Conservation (phyloP, 2,113 vertebrate genomes). For the Apaloderma vittatum region DNA sequence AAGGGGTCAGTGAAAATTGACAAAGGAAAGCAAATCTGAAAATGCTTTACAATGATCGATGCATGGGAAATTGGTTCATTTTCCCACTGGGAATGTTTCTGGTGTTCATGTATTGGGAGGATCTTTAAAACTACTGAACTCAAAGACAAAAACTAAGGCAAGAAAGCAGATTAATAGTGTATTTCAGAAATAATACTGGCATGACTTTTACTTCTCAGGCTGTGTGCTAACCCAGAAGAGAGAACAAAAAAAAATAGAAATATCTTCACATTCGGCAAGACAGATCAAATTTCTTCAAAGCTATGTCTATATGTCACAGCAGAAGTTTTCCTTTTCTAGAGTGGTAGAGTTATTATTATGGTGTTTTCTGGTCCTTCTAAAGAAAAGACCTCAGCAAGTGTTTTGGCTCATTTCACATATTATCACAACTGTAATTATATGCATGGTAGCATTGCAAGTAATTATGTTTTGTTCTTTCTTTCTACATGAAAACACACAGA, state of each 20-base stretch:
- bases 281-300: neutral
- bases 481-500: conserved; percentile 34
- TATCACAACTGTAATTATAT: conserved; percentile 64
- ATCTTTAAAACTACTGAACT: neutral
- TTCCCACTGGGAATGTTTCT: neutral
- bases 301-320: neutral
- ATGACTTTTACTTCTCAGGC: neutral
- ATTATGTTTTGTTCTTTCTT: conserved; percentile 48
- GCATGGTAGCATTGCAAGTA: conserved; percentile 18
- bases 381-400: conserved; percentile 34
- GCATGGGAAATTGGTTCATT: neutral
- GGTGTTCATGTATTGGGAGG: neutral
- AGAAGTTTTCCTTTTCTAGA: neutral
- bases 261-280: neutral
- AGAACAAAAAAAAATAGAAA: neutral
- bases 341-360: conserved; percentile 25
- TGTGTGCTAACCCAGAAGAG: neutral
- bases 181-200: neutral
- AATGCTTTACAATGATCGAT: neutral
- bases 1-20: neutral
- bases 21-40: neutral
- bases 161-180: neutral
- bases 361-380: conserved; percentile 7
- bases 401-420: conserved; percentile 49
- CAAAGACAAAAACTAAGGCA: neutral